Evolutionary conservation across 2,113 vertebrate species (phyloP).

Genomic region (Copsychus sechellarum): DNA sequence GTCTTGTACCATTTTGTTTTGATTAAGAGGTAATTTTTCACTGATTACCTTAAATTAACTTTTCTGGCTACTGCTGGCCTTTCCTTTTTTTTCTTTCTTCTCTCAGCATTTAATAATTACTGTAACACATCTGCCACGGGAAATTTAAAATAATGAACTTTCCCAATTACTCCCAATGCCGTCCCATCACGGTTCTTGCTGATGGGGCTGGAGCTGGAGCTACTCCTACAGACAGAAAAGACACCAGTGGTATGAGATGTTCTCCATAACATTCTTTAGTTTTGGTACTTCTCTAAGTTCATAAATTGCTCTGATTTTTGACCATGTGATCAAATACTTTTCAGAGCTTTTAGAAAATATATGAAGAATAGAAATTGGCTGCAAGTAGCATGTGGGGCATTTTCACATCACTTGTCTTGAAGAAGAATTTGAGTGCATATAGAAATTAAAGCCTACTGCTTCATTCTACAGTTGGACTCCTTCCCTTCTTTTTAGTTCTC

Average conservation of each 20-base stretch:
- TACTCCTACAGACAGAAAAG: neutral
- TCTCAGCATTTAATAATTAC: neutral
- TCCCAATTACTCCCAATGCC: neutral
- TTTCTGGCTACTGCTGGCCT: neutral
- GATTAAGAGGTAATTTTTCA: neutral
- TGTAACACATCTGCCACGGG: neutral
- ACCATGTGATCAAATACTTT: neutral
- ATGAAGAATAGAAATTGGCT: neutral
- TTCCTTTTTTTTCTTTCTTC: neutral
- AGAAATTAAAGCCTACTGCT: neutral
- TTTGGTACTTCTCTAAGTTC: neutral
- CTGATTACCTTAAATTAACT: neutral
- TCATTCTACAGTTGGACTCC: neutral
- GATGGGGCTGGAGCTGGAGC: neutral
- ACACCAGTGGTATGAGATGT: neutral
- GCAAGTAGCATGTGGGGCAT: fast-evolving
- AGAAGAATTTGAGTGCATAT: neutral
- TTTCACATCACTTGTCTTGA: neutral
- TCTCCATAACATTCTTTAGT: neutral
- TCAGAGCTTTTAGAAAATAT: neutral
- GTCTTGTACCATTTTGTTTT: neutral
- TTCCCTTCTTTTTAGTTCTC: neutral
- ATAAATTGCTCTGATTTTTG: neutral
- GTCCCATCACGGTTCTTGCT: neutral
- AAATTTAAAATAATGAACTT: neutral